Evolutionary conservation across 2,888 invertebrate species (phyloP), one percentile per base, ranked within the genome.

Genomic region (Andrena praecox): DNA sequence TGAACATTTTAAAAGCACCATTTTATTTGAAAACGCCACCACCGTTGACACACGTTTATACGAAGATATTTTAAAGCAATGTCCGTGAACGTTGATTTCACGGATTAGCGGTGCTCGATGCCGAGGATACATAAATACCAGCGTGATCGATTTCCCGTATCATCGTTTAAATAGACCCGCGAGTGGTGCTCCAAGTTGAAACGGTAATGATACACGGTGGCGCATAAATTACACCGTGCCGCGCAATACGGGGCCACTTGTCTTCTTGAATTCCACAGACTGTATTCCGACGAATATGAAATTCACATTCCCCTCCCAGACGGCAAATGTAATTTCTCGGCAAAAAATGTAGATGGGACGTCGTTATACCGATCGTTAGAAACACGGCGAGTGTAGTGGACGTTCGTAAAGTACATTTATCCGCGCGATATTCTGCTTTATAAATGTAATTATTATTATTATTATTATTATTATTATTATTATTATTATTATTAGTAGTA

Each of bases 281-380:
- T 31, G 16, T 29, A 27, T 33, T 31, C 31, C 10, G 24, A 16
- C 27, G 31, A 35, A 64, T 56, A 56, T 35, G 50, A 77, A 72
- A 77, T 77, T 77, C 73, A 64, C 77, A 59, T 73, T 48, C 48
- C 16, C 42, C 35, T 16, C 50, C 4, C 29, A 10, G 33, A 8
- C 27, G 73, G 29, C 56, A 66, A 35, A 66, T 27, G 73, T 10
- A 16, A 50, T 60, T 16, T 10, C 50, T 7, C 2, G 56, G 33
- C n/a, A 77, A 77, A 77, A 77, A 77, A 66, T 77, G 50, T 29
- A 7, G 73, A 66, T 73, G 66, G 50, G 35, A 31, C 29, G 52
- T 77, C 77, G 73, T 77, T 77, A 77, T 73, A 59, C 48, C 73
- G 73, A 73, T 66, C 77, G 73, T 77, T 77, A 64, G 5, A 29